phyloP scores from a whole-genome alignment of 2,888 invertebrate species.

The Xylota segnis region DNA sequence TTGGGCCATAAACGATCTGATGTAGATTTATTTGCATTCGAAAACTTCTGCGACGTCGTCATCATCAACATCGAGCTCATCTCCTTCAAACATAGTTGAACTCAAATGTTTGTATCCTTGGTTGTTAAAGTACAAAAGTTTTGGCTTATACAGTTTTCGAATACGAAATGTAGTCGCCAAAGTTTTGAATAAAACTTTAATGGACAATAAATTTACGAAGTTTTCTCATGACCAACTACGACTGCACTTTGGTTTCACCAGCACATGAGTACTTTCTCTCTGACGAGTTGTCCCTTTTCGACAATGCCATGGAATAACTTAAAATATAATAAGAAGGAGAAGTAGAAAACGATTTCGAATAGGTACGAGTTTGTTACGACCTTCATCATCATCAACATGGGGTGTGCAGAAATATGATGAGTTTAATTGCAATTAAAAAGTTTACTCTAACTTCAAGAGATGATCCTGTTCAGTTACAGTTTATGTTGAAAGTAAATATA shows the following conservation, averaged over 20 bases:
- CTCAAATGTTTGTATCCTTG: neutral
- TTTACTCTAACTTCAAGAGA: neutral
- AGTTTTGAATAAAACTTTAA: conserved; percentile 24
- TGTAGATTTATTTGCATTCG: conserved; percentile 12
- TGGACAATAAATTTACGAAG: conserved; percentile 15
- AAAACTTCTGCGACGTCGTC: neutral
- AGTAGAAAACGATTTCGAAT: neutral
- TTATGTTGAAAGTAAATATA: neutral
- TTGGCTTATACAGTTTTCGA: conserved; percentile 22
- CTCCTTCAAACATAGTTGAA: neutral
- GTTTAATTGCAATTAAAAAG: conserved; percentile 27
- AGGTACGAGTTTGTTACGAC: neutral
- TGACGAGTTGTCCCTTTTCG: neutral
- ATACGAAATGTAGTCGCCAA: conserved; percentile 8
- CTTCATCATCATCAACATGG: neutral
- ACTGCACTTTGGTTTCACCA: neutral
- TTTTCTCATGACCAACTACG: conserved; percentile 1
- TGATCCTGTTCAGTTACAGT: neutral
- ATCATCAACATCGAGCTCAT: conserved; percentile 1
- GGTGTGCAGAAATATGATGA: conserved; percentile 2
- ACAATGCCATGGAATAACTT: neutral
- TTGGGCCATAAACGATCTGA: neutral
- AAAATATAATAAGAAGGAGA: neutral
- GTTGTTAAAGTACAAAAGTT: conserved; percentile 20
- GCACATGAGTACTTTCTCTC: neutral